phyloP scores from a whole-genome alignment of 2,888 invertebrate genomes.

The Xestobium rufovillosum region DNA sequence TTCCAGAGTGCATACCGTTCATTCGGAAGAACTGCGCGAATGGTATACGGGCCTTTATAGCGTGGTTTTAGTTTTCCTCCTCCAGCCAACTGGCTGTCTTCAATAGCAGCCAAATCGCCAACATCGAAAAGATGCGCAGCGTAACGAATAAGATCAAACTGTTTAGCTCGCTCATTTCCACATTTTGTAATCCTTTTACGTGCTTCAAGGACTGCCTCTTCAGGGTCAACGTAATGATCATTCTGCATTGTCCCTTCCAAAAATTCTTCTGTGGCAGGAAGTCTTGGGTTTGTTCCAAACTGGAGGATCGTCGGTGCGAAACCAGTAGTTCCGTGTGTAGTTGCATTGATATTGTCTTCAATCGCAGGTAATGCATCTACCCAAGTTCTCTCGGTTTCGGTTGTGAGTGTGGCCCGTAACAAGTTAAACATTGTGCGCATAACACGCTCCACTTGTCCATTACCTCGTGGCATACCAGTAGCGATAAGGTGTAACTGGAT shows the following conservation, averaged over 20 bases:
- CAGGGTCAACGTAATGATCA: not conserved
- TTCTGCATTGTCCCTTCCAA: slow-evolving; percentile 1
- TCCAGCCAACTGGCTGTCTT: slow-evolving; percentile 10
- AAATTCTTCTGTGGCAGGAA: slow-evolving; percentile 4
- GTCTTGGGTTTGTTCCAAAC: slow-evolving; percentile 9
- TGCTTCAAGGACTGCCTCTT: not conserved
- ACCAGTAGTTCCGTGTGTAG: slow-evolving; percentile 5
- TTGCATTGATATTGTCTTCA: slow-evolving; percentile 9
- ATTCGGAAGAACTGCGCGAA: slow-evolving; percentile 13
- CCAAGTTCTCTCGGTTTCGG: slow-evolving; percentile 9
- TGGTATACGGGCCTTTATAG: slow-evolving; percentile 19
- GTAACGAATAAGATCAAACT: not conserved
- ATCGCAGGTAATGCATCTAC: slow-evolving; percentile 7
- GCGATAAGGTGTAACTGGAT: slow-evolving; percentile 19
- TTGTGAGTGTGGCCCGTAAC: slow-evolving; percentile 7
- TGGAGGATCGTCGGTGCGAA: slow-evolving; percentile 4
- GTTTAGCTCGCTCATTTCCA: not conserved
- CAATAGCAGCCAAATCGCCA: slow-evolving; percentile 11
- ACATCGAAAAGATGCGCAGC: slow-evolving; percentile 6
- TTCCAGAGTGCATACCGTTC: slow-evolving; percentile 12
- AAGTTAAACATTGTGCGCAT: slow-evolving; percentile 16
- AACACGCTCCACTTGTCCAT: too few species aligned
- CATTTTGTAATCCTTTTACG: not conserved
- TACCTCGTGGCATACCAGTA: slow-evolving; percentile 21
- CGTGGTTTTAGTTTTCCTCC: slow-evolving; percentile 13